These are phyloP conservation scores for Amphiprion clarkii DNA, from an alignment of 2,797 vertebrate genomes.

Conservation along the genomic window DNA sequence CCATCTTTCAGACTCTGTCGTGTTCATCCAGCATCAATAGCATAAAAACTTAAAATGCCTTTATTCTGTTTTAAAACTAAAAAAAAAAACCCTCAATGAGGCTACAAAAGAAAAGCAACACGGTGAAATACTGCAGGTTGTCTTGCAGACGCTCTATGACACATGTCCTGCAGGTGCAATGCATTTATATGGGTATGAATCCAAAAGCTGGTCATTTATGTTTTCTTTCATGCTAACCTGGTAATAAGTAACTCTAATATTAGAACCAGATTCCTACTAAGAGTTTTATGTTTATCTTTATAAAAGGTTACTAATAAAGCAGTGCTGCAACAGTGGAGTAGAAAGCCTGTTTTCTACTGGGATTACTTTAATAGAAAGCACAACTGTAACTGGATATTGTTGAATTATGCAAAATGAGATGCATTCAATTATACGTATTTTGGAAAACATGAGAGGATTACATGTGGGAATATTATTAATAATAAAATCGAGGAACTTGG, in stretches of 20 bases:
- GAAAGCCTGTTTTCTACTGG: constrained; percentile 9
- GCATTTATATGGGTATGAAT: constrained; percentile 28
- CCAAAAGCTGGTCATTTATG: constrained; percentile 13
- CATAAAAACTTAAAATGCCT: not conserved
- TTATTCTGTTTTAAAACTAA: constrained; percentile 27
- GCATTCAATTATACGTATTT: constrained; percentile 20
- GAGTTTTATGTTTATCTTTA: constrained; percentile 20
- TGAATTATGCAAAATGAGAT: constrained; percentile 22
- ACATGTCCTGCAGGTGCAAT: constrained; percentile 40
- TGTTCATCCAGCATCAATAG: constrained; percentile 22
- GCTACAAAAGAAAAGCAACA: not conserved
- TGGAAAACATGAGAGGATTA: not conserved
- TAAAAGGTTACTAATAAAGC: constrained; percentile 11
- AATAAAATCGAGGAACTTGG: constrained; percentile 34
- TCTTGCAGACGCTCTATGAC: not conserved
- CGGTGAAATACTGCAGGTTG: constrained; percentile 4
- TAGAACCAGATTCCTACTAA: not conserved
- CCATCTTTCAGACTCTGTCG: constrained; percentile 11
- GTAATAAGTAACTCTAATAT: constrained; percentile 25
- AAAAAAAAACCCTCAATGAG: not conserved
- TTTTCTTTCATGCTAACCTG: constrained; percentile 5
- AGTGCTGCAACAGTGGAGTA: no score
- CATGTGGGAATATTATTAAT: constrained; percentile 12
- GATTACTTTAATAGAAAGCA: constrained; percentile 28
- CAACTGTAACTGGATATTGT: constrained; percentile 9